A percentile compares a stretch with the other conserved stretches of the same genome.
Evolutionary conservation across 1,140 invertebrate genomes (phyloP).

Genomic region (Formica exsecta): DNA sequence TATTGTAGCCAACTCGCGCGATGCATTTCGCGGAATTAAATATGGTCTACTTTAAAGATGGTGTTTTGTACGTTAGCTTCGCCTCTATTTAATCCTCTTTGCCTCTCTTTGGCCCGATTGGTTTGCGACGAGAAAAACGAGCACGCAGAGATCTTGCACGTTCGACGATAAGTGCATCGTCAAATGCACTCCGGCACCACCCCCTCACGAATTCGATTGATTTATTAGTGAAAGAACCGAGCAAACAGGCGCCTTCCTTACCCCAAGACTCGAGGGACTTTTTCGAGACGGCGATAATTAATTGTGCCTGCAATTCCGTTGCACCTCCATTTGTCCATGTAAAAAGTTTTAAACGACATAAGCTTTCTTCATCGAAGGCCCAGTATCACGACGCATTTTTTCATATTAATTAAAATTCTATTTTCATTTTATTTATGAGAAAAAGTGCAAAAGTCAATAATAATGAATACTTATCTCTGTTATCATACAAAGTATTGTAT

Average conservation of each 20-base stretch:
- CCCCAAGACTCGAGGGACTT: constrained; percentile 37
- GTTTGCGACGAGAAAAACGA: constrained; percentile 46
- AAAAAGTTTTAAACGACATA: constrained; percentile 29
- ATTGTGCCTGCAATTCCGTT: constrained; percentile 35
- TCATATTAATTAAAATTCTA: background rate
- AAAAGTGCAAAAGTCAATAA: too few relatives aligned
- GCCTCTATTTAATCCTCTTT: constrained; percentile 44
- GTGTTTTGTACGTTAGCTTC: constrained; percentile 23
- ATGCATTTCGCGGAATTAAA: constrained; percentile 4
- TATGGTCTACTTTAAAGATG: constrained; percentile 42
- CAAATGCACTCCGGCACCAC: constrained; percentile 49
- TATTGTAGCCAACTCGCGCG: background rate
- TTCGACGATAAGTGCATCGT: constrained; percentile 53
- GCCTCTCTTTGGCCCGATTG: background rate
- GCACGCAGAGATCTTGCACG: constrained; percentile 25
- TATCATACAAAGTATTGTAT: background rate
- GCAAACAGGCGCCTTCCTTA: constrained; percentile 35
- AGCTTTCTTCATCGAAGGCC: constrained; percentile 9
- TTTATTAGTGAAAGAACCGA: constrained; percentile 40
- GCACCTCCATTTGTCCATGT: constrained; percentile 35
- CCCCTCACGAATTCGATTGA: constrained; percentile 49
- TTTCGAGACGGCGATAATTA: constrained; percentile 51
- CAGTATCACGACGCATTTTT: background rate
- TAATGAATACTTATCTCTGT: too few relatives aligned
- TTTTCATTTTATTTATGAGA: background rate